Evolutionary conservation across 2,797 vertebrate genomes (phyloP).

Genomic region (Sebastes iracundus): DNA sequence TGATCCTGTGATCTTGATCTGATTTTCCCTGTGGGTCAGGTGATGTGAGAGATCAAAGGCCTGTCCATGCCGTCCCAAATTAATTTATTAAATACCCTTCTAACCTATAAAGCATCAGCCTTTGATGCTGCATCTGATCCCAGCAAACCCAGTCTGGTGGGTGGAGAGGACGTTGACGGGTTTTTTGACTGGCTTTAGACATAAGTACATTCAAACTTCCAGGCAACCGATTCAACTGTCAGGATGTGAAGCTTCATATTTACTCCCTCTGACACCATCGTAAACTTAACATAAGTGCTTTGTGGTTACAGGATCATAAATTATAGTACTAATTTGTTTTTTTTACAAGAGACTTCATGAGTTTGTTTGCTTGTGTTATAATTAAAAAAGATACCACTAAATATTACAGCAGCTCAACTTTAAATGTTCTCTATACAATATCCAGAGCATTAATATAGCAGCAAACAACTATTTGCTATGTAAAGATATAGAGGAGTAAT

Average conservation of each 20-base stretch:
- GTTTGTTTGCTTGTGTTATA: not conserved
- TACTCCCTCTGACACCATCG: not conserved
- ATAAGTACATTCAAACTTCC: not conserved
- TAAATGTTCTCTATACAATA: too few relatives aligned
- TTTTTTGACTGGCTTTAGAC: not conserved
- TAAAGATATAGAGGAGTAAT: too few relatives aligned
- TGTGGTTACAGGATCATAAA: conserved; percentile 28
- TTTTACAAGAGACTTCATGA: not conserved
- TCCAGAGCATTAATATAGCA: too few relatives aligned
- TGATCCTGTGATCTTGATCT: conserved; percentile 54
- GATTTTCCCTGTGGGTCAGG: conserved; percentile 42
- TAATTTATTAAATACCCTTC: not conserved
- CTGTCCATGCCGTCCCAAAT: not conserved
- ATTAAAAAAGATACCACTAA: not conserved
- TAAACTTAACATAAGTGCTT: not conserved
- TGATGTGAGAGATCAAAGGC: not conserved
- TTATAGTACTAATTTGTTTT: conserved; percentile 4
- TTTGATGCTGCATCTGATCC: conserved; percentile 7
- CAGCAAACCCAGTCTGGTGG: not conserved
- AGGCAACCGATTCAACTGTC: not conserved
- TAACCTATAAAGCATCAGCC: not conserved
- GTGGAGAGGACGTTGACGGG: not conserved
- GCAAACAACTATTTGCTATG: too few relatives aligned
- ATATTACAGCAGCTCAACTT: not conserved
- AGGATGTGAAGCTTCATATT: not conserved